phyloP scores from a whole-genome alignment of 2,888 invertebrate genomes.

The Trachelus troglodyta region DNA sequence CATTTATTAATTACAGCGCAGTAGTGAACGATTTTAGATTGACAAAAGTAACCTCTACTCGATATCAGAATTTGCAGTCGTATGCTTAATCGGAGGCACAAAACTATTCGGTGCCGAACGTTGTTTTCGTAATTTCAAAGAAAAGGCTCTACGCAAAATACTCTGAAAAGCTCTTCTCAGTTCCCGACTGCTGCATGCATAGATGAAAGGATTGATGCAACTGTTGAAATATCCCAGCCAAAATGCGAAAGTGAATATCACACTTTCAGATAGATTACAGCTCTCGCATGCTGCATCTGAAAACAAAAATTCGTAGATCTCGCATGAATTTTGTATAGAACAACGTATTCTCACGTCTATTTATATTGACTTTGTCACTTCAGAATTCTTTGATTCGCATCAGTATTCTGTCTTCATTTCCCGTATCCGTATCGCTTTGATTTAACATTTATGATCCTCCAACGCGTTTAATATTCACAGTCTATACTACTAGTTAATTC shows the following conservation, averaged over 20 bases:
- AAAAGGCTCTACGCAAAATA: constrained; percentile 15
- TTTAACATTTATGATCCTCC: neutral
- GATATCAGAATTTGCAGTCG: too few relatives aligned
- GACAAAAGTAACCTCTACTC: too few relatives aligned
- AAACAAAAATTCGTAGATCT: constrained; percentile 9
- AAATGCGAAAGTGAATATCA: constrained; percentile 73
- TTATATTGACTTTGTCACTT: too few relatives aligned
- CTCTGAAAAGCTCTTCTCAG: constrained; percentile 67
- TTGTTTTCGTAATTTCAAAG: neutral
- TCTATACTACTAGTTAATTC: neutral
- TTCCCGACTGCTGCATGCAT: constrained; percentile 70
- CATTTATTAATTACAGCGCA: too few relatives aligned
- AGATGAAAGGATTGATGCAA: constrained; percentile 76
- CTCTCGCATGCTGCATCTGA: constrained; percentile 67
- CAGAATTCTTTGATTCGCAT: too few relatives aligned
- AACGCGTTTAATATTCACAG: neutral
- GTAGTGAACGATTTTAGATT: too few relatives aligned
- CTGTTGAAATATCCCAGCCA: constrained; percentile 80
- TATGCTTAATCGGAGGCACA: neutral
- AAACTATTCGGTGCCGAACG: neutral
- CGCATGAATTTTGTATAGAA: too few relatives aligned
- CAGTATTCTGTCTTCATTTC: too few relatives aligned
- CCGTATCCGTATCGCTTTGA: too few relatives aligned
- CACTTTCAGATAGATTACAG: constrained; percentile 68
- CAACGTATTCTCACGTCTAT: too few relatives aligned